These are phyloP conservation scores for Polydrusus cervinus DNA, from an alignment of 2,888 invertebrate species.

Conservation along the genomic window DNA sequence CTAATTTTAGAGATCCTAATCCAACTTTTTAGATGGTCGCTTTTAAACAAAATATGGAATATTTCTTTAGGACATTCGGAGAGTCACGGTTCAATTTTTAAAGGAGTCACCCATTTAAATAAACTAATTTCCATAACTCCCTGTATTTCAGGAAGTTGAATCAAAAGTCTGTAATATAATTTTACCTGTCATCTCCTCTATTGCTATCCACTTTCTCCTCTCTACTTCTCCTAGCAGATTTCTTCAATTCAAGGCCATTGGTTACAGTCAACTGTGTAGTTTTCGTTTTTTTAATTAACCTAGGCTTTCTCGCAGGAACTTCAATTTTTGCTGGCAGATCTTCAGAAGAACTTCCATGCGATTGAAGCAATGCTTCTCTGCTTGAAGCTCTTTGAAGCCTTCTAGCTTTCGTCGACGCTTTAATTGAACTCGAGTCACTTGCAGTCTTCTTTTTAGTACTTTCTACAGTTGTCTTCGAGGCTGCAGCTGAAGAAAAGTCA, in stretches of 20 bases:
- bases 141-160: too few relatives aligned
- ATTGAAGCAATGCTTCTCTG: conserved; percentile 71
- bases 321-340: conserved; percentile 68
- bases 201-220: conserved; percentile 51
- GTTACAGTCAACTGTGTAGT: conserved; percentile 63
- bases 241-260: conserved; percentile 65
- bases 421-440: conserved; percentile 53
- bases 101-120: too few relatives aligned
- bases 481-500: conserved; percentile 20
- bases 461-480: conserved; percentile 13
- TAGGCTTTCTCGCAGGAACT: conserved; percentile 67
- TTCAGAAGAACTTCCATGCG: conserved; percentile 73
- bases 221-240: conserved; percentile 49
- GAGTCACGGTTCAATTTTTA: too few relatives aligned
- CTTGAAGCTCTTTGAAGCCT: conserved; percentile 73
- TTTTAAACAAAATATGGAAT: too few relatives aligned
- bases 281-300: conserved; percentile 68
- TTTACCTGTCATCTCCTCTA: conserved; percentile 65
- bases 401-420: conserved; percentile 69
- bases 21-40: too few relatives aligned
- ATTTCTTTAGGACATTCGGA: too few relatives aligned
- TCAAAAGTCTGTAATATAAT: not conserved
- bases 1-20: too few relatives aligned
- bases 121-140: too few relatives aligned
- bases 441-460: conserved; percentile 58